Evolutionary conservation across 2,888 invertebrate genomes (phyloP), one percentile per base, ranked within the genome.

Genomic region (Stenodera caucasica): DNA sequence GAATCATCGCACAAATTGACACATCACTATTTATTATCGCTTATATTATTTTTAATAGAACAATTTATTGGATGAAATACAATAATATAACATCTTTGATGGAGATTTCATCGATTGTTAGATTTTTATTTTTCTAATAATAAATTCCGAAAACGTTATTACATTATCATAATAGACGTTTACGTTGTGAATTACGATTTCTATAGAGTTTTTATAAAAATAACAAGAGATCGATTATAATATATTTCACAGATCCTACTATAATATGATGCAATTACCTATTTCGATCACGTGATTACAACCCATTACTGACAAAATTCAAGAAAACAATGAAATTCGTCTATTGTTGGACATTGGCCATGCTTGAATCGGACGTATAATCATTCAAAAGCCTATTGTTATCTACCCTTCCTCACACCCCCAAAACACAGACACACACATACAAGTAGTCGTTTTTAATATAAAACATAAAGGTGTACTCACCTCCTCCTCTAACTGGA

Each of bases 311-410:
- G 33, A 53, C 26, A 53, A 14, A 53, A 29, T 33, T 53, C 53
- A 53, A 53, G 53, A 33, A 53, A 53, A 53, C 53, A 53, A 53
- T 53, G 33, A 11, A 53, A 53, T 23, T 53, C 23, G 3, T 14
- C 53, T 11, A 53, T 53, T 53, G 53, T 53, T 45, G 45, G 45
- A 45, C 45, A 23, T 2, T 45, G 45, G 45, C 45, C 23, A 23
- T 21, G 21, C 23, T 45, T 45, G 23, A 45, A 23, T 45, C 45
- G 23, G 23, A 45, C 45, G 21, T 45, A 45, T 23, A 45, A 45
- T 11, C 12, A 45, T 45, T 45, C 21, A 45, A 23, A 45, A 23
- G 23, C n/a, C 45, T 23, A 45, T 45, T 45, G 45, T 45, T 45
- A 45, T 45, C 45, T 12, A 45, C 21, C 45, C 45, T 18, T n/a